These are phyloP conservation scores for Pleuronectes platessa DNA, from an alignment of 2,113 vertebrate species.

Conservation along the genomic window DNA sequence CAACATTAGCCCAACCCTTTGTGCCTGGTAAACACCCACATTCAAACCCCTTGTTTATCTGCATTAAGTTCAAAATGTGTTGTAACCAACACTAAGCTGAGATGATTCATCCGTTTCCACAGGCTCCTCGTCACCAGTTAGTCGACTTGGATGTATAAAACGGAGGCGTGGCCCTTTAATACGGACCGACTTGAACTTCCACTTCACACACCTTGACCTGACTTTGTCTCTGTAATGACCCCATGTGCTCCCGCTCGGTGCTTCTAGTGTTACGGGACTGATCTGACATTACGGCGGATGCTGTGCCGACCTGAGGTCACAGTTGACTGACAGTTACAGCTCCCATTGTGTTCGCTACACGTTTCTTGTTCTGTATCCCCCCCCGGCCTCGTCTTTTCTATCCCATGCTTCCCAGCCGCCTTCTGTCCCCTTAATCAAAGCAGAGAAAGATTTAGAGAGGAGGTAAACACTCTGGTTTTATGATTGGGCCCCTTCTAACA, in stretches of 20 bases:
- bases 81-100: background rate
- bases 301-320: constrained; percentile 55
- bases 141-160: constrained; percentile 16
- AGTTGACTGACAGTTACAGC: constrained; percentile 66
- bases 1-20: background rate
- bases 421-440: constrained; percentile 74
- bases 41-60: background rate
- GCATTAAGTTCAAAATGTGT: too few relatives aligned
- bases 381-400: constrained; percentile 23
- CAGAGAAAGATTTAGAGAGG: constrained; percentile 76
- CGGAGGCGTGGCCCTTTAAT: constrained; percentile 1
- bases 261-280: constrained; percentile 39
- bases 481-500: constrained; percentile 79
- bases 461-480: constrained; percentile 82
- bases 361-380: constrained; percentile 24
- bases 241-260: constrained; percentile 24
- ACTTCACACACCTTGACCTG: constrained; percentile 41
- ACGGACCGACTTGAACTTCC: constrained; percentile 16
- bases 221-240: constrained; percentile 34
- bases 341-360: constrained; percentile 60
- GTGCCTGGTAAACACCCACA: background rate
- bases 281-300: constrained; percentile 41
- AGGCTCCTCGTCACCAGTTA: background rate
- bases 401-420: constrained; percentile 47
- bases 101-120: background rate